A percentile compares a stretch with the other conserved stretches of the same genome.
These are phyloP conservation scores for Elmis aenea DNA, from an alignment of 2,888 invertebrate species.

Conservation along the genomic window DNA sequence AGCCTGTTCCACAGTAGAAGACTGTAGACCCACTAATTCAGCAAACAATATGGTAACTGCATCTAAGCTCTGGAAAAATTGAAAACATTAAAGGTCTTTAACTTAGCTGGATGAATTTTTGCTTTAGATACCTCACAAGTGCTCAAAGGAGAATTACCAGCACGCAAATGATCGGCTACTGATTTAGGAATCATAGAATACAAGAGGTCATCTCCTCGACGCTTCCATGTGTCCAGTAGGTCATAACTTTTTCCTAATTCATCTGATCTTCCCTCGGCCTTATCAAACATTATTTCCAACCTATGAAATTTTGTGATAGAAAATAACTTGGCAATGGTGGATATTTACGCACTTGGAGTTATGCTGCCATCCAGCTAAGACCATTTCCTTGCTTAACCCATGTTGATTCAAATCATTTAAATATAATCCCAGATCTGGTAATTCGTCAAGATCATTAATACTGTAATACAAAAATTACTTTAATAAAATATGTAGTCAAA, in stretches of 20 bases:
- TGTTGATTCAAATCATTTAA: constrained; percentile 79
- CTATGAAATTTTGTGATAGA: constrained; percentile 37
- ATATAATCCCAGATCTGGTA: constrained; percentile 69
- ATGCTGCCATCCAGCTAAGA: constrained; percentile 79
- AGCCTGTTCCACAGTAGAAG: constrained; percentile 53
- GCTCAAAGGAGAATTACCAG: constrained; percentile 67
- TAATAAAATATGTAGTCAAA: no score
- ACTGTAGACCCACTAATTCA: constrained; percentile 57
- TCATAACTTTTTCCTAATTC: constrained; percentile 72
- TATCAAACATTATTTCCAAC: constrained; percentile 73
- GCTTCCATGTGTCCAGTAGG: constrained; percentile 77
- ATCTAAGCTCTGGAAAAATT: constrained; percentile 61
- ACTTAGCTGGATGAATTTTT: constrained; percentile 28
- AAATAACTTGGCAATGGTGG: no score
- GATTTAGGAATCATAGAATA: constrained; percentile 88
- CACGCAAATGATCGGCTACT: constrained; percentile 72
- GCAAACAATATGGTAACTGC: constrained; percentile 72
- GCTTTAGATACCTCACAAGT: constrained; percentile 66
- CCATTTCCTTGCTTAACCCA: constrained; percentile 75
- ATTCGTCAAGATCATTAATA: constrained; percentile 76
- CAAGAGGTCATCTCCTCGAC: constrained; percentile 74
- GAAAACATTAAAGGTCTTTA: background rate
- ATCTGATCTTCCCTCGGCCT: constrained; percentile 69
- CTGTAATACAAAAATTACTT: constrained; percentile 50
- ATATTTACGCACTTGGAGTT: constrained; percentile 67